Base-by-base conservation (phyloP, 2,113 vertebrate species). In the Indri indri region DNA sequence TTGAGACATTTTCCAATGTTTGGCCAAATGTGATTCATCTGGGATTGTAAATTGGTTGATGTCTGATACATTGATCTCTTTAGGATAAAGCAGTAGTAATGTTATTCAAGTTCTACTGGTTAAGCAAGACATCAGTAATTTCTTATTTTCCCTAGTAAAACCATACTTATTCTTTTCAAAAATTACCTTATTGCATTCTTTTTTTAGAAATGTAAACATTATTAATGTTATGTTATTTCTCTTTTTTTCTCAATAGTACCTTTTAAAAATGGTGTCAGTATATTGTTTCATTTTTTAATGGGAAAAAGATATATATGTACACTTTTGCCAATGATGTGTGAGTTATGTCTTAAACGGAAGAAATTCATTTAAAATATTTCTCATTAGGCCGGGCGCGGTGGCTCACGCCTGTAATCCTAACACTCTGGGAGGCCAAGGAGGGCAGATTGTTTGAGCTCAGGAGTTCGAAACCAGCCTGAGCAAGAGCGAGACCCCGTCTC, bases 341-440 rank as follows among this genome's bases (percentile, higher is more conserved):
- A 94, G 30, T 89, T 90, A 84, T 80, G 57, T 84, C 54, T 47
- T 95, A 88, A 70, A 94, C 13, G 83, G 37, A 52, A 89, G 25
- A 37, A 90, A 63, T 88, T 32, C 6, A 40, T 91, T 93, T 82
- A 52, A 80, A 84, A 63, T 57, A 11, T 30, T 54, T 90, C 25
- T 42, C 85, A 17, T n/a, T n/a, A n/a, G n/a, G n/a, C n/a, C n/a
- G n/a, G n/a, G n/a, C n/a, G n/a, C n/a, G n/a, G n/a, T n/a, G n/a
- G n/a, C n/a, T n/a, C n/a, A n/a, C n/a, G n/a, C n/a, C n/a, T n/a
- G n/a, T n/a, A n/a, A n/a, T n/a, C n/a, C n/a, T n/a, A n/a, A n/a
- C n/a, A n/a, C n/a, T n/a, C n/a, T n/a, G n/a, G n/a, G n/a, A n/a
- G n/a, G n/a, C n/a, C n/a, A n/a, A n/a, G n/a, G n/a, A n/a, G n/a